Conservation (phyloP, 1,140 invertebrate genomes). For the Calliphora vicina region DNA sequence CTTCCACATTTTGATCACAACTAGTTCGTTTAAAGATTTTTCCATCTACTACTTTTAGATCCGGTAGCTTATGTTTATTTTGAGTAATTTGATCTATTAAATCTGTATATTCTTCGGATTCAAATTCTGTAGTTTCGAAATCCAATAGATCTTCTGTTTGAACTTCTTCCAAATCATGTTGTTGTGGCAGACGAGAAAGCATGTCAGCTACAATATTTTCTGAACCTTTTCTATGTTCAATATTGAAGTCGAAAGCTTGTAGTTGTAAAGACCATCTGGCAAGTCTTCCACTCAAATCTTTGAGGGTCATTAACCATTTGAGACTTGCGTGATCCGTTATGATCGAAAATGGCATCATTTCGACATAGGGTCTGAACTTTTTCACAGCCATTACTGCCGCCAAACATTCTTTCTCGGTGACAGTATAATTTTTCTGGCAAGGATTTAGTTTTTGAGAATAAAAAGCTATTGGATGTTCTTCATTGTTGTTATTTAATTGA, state of each 20-base stretch:
- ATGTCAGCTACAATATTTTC: not conserved
- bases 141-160: not conserved
- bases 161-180: not conserved
- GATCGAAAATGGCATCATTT: slow-evolving; percentile 58
- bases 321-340: slow-evolving; percentile 35
- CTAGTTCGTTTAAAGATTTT: not conserved
- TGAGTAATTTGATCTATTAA: not conserved
- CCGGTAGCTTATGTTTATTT: too few relatives aligned
- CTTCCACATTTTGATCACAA: not conserved
- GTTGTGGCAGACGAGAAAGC: not conserved
- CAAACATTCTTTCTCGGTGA: slow-evolving; percentile 33
- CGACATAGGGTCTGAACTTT: slow-evolving; percentile 62
- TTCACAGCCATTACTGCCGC: slow-evolving; percentile 52
- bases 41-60: too few relatives aligned
- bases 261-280: not conserved
- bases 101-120: not conserved
- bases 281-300: not conserved
- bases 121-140: not conserved
- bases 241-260: not conserved
- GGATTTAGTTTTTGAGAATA: not conserved
- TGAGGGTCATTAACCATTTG: not conserved
- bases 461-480: slow-evolving; percentile 42
- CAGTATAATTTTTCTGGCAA: not conserved
- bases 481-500: slow-evolving; percentile 47
- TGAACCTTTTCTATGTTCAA: not conserved